Evolutionary conservation across 2,797 vertebrate species (phyloP).

Genomic region (Monodelphis domestica): DNA sequence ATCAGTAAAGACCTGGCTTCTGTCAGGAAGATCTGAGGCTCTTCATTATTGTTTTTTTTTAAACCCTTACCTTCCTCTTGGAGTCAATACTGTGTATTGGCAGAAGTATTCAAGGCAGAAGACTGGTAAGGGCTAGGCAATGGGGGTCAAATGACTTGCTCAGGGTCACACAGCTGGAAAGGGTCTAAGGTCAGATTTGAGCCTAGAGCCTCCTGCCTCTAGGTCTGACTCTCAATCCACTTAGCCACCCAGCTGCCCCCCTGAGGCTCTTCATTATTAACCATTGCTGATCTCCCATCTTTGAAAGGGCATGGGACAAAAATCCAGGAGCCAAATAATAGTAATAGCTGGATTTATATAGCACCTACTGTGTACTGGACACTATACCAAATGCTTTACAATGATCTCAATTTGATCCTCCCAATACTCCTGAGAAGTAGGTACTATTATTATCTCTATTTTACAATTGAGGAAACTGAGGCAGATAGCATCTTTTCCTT

Average conservation of each 20-base stretch:
- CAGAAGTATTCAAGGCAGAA: too few species aligned
- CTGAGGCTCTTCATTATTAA: background rate
- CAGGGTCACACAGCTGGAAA: too few species aligned
- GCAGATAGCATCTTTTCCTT: background rate
- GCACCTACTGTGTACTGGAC: background rate
- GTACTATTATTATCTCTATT: background rate
- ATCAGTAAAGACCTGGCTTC: background rate
- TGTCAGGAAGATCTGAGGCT: fast-evolving
- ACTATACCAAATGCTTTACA: background rate
- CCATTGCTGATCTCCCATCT: background rate
- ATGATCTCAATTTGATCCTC: background rate
- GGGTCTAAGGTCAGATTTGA: too few species aligned
- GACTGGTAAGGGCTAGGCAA: too few species aligned
- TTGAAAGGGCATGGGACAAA: background rate
- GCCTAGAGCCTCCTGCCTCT: too few species aligned
- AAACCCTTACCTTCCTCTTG: too few species aligned
- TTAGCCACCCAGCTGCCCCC: too few species aligned
- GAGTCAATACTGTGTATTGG: too few species aligned
- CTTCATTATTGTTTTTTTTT: too few species aligned
- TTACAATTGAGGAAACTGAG: background rate
- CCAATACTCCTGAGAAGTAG: background rate
- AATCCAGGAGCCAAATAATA: background rate
- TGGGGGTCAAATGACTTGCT: too few species aligned
- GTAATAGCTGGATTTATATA: background rate
- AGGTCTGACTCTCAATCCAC: too few species aligned